These are phyloP conservation scores for Brachionus koreanus DNA, from an alignment of 1,140 invertebrate species.

Conservation along the genomic window DNA sequence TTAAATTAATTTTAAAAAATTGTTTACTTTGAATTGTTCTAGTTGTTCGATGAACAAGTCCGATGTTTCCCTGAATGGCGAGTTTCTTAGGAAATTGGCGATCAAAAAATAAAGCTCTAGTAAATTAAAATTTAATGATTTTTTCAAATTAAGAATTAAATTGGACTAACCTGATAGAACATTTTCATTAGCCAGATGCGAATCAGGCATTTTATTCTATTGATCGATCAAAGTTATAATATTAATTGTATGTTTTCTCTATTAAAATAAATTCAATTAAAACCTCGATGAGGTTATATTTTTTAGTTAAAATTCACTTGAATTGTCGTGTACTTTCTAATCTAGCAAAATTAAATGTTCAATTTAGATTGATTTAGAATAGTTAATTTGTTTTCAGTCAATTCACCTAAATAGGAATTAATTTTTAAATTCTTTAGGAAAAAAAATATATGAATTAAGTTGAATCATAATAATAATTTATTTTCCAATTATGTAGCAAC, in stretches of 20 bases:
- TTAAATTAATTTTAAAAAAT: neutral
- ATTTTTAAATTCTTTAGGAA: neutral
- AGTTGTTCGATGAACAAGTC: neutral
- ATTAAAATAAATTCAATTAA: neutral
- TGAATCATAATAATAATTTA: slow-evolving; percentile 32
- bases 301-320: neutral
- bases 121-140: neutral
- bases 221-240: neutral
- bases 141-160: neutral
- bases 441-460: neutral
- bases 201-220: neutral
- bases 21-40: neutral
- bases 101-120: slow-evolving; percentile 43
- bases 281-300: neutral
- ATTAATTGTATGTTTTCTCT: neutral
- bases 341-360: neutral
- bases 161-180: neutral
- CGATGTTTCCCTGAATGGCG: slow-evolving; percentile 13
- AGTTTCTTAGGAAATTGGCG: slow-evolving; percentile 22
- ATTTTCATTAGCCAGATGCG: neutral
- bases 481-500: neutral
- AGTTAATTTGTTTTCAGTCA: neutral
- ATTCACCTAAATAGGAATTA: neutral
- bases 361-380: neutral
- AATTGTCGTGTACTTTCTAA: neutral